Evolutionary conservation across 2,888 invertebrate species (phyloP).

Genomic region (Diarsia mendica): DNA sequence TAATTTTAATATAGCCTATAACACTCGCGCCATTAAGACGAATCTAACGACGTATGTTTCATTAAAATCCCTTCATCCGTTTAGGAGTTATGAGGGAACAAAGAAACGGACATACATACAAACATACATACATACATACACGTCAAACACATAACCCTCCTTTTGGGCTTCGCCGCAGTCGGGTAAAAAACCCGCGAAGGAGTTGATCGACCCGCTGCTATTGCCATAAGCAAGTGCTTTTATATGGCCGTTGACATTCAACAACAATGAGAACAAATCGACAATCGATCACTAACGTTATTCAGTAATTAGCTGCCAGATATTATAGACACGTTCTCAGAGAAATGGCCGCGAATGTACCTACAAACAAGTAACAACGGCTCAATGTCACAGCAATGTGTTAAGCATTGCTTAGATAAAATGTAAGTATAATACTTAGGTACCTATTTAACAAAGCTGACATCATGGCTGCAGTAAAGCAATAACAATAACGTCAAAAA

Average conservation of each 20-base stretch:
- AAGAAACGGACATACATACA: no score
- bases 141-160: no score
- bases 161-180: no score
- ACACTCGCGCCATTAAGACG: no score
- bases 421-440: slow-evolving; percentile 10
- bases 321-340: slow-evolving; percentile 44
- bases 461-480: slow-evolving; percentile 11
- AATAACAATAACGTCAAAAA: slow-evolving; percentile 30
- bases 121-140: no score
- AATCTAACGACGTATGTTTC: no score
- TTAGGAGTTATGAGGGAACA: no score
- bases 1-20: no score
- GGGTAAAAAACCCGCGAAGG: slow-evolving; percentile 69
- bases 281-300: slow-evolving; percentile 47
- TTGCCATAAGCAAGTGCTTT: slow-evolving; percentile 56
- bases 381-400: no score
- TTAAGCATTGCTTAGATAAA: slow-evolving; percentile 27
- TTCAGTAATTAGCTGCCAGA: slow-evolving; percentile 51
- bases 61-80: no score
- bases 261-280: slow-evolving; percentile 61
- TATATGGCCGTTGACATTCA: slow-evolving; percentile 69
- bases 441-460: slow-evolving; percentile 10
- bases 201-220: slow-evolving; percentile 72
- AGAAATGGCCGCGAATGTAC: slow-evolving; percentile 25
- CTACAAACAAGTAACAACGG: no score